These are phyloP conservation scores for Lithophane ornitopus DNA, from an alignment of 2,888 invertebrate genomes.

Conservation along the genomic window DNA sequence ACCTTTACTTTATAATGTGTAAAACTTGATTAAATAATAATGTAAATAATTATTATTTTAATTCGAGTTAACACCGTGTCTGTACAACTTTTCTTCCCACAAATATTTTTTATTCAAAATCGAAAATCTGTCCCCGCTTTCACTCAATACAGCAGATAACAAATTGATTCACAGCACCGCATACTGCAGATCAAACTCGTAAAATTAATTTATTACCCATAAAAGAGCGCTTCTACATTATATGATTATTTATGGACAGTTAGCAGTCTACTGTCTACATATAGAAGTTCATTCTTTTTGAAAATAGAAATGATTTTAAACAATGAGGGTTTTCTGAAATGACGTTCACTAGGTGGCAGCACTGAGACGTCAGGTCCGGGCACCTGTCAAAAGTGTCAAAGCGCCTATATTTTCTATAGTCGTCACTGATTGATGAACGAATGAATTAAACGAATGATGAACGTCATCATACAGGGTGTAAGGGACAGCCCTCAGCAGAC, in stretches of 20 bases:
- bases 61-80: background rate
- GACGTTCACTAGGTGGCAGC: no score
- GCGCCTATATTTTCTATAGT: no score
- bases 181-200: constrained; percentile 46
- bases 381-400: no score
- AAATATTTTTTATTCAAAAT: background rate
- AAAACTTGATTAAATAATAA: background rate
- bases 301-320: background rate
- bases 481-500: no score
- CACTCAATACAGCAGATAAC: constrained; percentile 10
- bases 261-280: constrained; percentile 14
- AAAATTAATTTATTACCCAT: constrained; percentile 49
- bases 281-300: constrained; percentile 1
- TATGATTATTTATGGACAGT: constrained; percentile 40
- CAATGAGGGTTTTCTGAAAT: no score
- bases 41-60: background rate
- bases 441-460: no score
- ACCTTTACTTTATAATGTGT: no score
- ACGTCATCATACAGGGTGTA: no score
- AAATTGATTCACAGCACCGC: constrained; percentile 33
- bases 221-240: constrained; percentile 33
- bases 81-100: background rate
- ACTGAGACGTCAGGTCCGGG: no score
- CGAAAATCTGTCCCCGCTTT: background rate
- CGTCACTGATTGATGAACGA: no score